These are phyloP conservation scores for Ceuthmochares aereus DNA, from an alignment of 2,113 vertebrate genomes.

Conservation along the genomic window DNA sequence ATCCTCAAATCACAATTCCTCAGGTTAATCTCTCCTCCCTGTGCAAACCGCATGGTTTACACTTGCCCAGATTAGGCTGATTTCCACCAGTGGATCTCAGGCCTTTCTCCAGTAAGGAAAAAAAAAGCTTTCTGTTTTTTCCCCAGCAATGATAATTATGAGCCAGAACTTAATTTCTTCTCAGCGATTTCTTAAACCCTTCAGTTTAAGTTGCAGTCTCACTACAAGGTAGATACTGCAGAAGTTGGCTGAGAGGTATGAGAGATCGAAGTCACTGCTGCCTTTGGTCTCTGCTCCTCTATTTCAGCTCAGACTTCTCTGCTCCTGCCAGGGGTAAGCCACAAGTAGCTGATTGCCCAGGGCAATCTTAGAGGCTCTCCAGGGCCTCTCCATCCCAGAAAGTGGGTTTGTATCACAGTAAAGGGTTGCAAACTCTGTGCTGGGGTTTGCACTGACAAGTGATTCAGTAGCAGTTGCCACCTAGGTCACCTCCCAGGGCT, in stretches of 20 bases:
- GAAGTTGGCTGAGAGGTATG: background rate
- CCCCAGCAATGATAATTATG: background rate
- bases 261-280: background rate
- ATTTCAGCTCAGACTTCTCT: background rate
- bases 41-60: background rate
- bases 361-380: background rate
- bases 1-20: background rate
- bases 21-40: background rate
- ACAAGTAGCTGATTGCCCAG: background rate
- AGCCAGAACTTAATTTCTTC: background rate
- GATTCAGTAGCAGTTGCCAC: background rate
- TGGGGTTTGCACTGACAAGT: background rate
- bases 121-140: background rate
- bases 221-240: background rate
- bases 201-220: background rate
- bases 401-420: background rate
- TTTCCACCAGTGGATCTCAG: background rate
- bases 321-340: background rate
- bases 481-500: background rate
- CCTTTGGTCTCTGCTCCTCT: background rate
- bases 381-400: background rate
- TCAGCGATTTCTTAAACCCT: background rate
- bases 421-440: background rate
- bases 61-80: background rate
- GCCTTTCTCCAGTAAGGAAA: background rate